A percentile compares a stretch with the other conserved stretches of the same genome.
phyloP scores from a whole-genome alignment of 1,140 invertebrate genomes.

The Drosophila pectinifera region DNA sequence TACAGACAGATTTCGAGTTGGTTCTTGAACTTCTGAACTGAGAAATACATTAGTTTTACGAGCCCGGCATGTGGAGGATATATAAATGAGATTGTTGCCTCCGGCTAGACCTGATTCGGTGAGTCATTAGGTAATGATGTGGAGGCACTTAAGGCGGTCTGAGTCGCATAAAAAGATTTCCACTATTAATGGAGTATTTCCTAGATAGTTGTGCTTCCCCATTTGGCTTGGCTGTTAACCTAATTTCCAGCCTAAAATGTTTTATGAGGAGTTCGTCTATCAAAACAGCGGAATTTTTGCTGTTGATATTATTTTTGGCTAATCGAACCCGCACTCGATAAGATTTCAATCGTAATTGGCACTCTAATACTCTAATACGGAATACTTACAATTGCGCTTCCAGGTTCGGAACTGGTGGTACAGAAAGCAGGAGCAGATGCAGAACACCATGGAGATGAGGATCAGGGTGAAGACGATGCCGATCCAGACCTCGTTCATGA shows the following conservation, averaged over 20 bases:
- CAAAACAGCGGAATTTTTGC: constrained; percentile 26
- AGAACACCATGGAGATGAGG: constrained; percentile 82
- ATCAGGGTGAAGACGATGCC: constrained; percentile 82
- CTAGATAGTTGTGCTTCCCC: constrained; percentile 3
- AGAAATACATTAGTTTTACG: constrained; percentile 24
- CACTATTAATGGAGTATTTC: constrained; percentile 40
- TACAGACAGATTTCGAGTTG: constrained; percentile 1
- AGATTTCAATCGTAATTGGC: constrained; percentile 32
- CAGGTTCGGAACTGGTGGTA: constrained; percentile 84
- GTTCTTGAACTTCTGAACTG: constrained; percentile 30
- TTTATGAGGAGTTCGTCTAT: background rate
- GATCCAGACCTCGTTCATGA: constrained; percentile 85
- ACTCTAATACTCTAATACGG: background rate
- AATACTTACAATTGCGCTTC: constrained; percentile 84
- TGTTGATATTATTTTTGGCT: constrained; percentile 20
- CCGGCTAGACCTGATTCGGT: constrained; percentile 5
- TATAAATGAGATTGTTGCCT: constrained; percentile 7
- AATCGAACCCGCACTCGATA: constrained; percentile 35
- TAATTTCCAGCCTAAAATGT: constrained; percentile 21
- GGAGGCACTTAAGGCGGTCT: constrained; percentile 7
- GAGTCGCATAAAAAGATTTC: constrained; percentile 29
- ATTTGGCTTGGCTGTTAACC: constrained; percentile 13
- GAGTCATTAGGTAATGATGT: constrained; percentile 26
- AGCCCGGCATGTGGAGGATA: background rate
- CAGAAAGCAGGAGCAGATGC: constrained; percentile 83